A percentile compares a stretch with the other conserved stretches of the same genome.
phyloP scores from a whole-genome alignment of 1,140 invertebrate species.

The Spodoptera litura region DNA sequence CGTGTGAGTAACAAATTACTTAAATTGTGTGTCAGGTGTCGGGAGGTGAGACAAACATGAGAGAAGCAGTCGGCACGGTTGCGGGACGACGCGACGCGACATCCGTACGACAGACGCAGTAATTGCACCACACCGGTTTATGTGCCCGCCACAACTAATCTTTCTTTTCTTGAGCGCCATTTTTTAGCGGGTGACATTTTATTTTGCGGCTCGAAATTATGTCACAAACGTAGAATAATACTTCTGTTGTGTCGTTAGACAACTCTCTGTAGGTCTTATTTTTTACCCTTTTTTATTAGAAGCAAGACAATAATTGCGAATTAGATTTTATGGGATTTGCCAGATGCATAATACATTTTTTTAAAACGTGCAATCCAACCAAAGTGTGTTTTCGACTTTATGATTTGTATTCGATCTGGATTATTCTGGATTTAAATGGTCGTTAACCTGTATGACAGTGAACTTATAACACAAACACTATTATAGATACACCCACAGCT shows the following conservation, averaged over 20 bases:
- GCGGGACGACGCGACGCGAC: conserved; percentile 25
- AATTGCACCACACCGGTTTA: conserved; percentile 52
- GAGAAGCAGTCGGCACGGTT: not conserved
- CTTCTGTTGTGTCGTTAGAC: conserved; percentile 26
- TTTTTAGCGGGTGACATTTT: conserved; percentile 65
- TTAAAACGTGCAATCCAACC: no score
- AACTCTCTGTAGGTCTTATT: not conserved
- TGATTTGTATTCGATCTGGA: no score
- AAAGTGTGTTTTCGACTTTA: no score
- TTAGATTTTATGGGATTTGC: no score
- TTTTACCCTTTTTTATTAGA: no score
- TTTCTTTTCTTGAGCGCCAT: conserved; percentile 58
- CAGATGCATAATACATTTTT: no score
- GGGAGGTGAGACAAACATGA: conserved; percentile 41
- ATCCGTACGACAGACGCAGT: conserved; percentile 45
- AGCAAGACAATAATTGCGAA: no score
- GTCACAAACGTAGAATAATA: conserved; percentile 20
- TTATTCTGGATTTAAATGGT: no score
- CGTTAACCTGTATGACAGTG: no score
- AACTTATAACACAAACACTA: not conserved
- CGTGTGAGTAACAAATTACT: conserved; percentile 50
- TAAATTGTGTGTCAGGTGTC: conserved; percentile 41
- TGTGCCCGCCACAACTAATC: conserved; percentile 59
- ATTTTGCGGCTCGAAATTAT: conserved; percentile 58
- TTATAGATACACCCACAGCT: not conserved